Evolutionary conservation across 1,140 invertebrate genomes (phyloP).

Genomic region (Drosophila santomea): DNA sequence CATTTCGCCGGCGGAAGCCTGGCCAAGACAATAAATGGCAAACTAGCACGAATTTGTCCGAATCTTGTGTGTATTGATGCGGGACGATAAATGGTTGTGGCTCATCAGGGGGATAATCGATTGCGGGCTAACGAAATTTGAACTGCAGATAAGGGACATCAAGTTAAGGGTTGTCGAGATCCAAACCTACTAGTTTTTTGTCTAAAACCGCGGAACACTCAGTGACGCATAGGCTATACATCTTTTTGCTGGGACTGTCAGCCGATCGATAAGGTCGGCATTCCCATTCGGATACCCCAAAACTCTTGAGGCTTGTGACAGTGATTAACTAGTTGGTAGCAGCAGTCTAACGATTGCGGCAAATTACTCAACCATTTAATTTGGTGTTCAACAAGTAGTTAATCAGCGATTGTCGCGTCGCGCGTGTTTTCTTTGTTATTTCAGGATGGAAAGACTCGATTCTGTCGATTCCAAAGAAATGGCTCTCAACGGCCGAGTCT

Average conservation of each 20-base stretch:
- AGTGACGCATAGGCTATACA: constrained; percentile 40
- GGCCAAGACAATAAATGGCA: constrained; percentile 61
- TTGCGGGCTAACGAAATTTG: constrained; percentile 15
- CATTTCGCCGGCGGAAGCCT: constrained; percentile 45
- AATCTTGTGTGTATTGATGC: constrained; percentile 2
- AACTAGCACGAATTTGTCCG: constrained; percentile 48
- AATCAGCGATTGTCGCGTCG: constrained; percentile 50
- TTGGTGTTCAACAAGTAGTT: constrained; percentile 52
- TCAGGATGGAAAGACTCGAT: constrained; percentile 88
- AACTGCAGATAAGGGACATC: constrained; percentile 37
- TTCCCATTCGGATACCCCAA: constrained; percentile 21
- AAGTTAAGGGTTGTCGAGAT: constrained; percentile 23
- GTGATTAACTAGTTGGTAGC: constrained; percentile 58
- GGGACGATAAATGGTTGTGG: constrained; percentile 27
- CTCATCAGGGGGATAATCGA: neutral
- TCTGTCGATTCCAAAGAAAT: constrained; percentile 88
- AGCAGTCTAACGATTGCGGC: constrained; percentile 10
- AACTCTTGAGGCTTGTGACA: constrained; percentile 58
- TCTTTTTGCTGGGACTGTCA: constrained; percentile 32
- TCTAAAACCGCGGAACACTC: neutral
- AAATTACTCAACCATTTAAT: constrained; percentile 49
- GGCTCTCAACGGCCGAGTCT: constrained; percentile 87
- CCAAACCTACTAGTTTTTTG: neutral
- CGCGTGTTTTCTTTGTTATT: constrained; percentile 44
- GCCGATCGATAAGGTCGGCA: constrained; percentile 20